phyloP scores from a whole-genome alignment of 2,797 vertebrate species.

The Champsocephalus gunnari region DNA sequence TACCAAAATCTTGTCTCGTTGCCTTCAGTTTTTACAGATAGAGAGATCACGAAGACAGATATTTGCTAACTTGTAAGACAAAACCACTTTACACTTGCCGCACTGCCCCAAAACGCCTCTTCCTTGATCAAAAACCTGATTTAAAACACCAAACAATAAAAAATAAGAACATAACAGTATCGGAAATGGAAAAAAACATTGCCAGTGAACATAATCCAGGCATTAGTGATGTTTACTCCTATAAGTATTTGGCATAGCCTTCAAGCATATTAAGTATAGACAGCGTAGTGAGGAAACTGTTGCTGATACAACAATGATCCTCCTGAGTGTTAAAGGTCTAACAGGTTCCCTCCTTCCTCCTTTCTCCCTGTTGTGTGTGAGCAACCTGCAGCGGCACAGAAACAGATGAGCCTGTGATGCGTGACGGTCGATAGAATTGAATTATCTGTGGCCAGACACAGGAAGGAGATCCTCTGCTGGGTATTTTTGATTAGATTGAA shows the following conservation, averaged over 20 bases:
- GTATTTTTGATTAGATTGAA: constrained; percentile 43
- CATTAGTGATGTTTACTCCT: constrained; percentile 5
- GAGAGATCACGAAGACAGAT: too few relatives aligned
- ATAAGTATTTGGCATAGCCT: background rate
- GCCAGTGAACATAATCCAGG: background rate
- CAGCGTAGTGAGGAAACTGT: background rate
- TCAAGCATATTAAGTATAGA: constrained; percentile 9
- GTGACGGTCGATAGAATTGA: constrained; percentile 23
- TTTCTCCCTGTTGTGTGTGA: background rate
- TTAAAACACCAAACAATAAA: too few relatives aligned
- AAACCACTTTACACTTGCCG: background rate
- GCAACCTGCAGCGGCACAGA: background rate
- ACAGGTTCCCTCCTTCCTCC: constrained; percentile 3
- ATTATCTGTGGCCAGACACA: constrained; percentile 34
- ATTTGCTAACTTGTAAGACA: background rate
- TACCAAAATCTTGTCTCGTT: too few relatives aligned
- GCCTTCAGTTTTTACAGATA: too few relatives aligned
- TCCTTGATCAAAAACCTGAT: too few relatives aligned
- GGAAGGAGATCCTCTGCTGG: constrained; percentile 38
- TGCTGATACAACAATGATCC: background rate
- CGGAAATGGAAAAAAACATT: too few relatives aligned
- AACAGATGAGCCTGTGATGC: constrained; percentile 12
- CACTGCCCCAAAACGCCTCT: too few relatives aligned
- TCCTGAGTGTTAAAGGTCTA: constrained; percentile 6
- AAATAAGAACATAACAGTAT: background rate